These are phyloP conservation scores for Procambarus clarkii DNA, from an alignment of 1,140 invertebrate genomes.

Conservation along the genomic window DNA sequence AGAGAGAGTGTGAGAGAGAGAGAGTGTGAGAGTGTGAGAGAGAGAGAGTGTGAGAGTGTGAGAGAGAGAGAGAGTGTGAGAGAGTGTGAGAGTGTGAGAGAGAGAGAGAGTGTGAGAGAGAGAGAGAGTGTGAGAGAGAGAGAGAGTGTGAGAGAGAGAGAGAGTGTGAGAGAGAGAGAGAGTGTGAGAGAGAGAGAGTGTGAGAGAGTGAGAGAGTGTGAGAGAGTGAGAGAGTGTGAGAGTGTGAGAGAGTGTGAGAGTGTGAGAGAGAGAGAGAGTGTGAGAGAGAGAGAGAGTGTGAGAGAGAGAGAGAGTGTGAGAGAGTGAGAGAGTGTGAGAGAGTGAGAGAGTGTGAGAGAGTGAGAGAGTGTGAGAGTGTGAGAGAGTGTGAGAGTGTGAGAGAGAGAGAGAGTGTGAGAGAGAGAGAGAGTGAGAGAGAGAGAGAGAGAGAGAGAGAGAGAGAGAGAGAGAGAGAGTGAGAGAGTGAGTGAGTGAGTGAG, in stretches of 20 bases:
- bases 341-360: background rate
- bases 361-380: background rate
- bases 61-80: conserved; percentile 8
- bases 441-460: background rate
- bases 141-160: too few species aligned
- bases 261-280: background rate
- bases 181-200: conserved; percentile 1
- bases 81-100: conserved; percentile 1
- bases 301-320: background rate
- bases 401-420: background rate
- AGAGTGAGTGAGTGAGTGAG: background rate
- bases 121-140: background rate
- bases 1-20: background rate
- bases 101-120: conserved; percentile 8
- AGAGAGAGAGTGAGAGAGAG: background rate
- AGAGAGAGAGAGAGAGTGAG: background rate
- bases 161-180: conserved; percentile 11
- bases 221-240: background rate
- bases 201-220: background rate
- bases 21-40: background rate
- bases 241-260: background rate
- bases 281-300: background rate
- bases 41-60: conserved; percentile 1
- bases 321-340: background rate
- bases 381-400: background rate